These are phyloP conservation scores for Catostylus mosaicus DNA, from an alignment of 30 jellyfish, hydroid and myxozoan species.

Conservation along the genomic window DNA sequence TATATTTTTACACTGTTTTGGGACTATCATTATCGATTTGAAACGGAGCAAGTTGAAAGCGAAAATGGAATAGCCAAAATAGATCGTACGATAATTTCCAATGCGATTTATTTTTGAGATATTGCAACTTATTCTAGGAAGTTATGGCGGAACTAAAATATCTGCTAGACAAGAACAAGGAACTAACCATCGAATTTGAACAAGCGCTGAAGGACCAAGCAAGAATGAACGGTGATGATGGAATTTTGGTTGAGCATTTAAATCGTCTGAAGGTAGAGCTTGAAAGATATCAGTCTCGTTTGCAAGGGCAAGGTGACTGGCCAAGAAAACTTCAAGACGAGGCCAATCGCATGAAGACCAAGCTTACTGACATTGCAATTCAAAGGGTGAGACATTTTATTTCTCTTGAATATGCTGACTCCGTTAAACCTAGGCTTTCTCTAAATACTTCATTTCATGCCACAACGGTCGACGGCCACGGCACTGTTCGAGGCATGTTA, in stretches of 20 bases:
- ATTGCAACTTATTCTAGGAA: too few species aligned
- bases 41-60: too few species aligned
- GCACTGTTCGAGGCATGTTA: too few species aligned
- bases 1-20: too few species aligned
- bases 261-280: conserved; percentile 28
- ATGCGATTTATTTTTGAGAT: too few species aligned
- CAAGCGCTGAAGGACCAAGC: conserved; percentile 21
- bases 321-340: conserved; percentile 27
- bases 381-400: conserved; percentile 22
- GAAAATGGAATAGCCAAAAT: too few species aligned
- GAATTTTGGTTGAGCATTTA: conserved; percentile 20
- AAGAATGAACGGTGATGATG: conserved; percentile 20
- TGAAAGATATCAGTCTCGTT: conserved; percentile 21
- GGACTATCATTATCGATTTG: too few species aligned
- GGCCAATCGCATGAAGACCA: conserved; percentile 30
- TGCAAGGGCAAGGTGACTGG: conserved; percentile 4
- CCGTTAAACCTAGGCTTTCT: too few species aligned
- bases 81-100: too few species aligned
- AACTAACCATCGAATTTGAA: conserved; percentile 1
- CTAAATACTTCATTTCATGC: too few species aligned
- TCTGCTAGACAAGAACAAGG: conserved; percentile 26
- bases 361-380: conserved; percentile 26
- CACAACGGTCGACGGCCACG: too few species aligned
- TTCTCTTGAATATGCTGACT: too few species aligned
- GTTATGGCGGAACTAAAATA: neutral